Base-by-base conservation (phyloP, 2,888 invertebrate species). In the Pyrgus malvae region DNA sequence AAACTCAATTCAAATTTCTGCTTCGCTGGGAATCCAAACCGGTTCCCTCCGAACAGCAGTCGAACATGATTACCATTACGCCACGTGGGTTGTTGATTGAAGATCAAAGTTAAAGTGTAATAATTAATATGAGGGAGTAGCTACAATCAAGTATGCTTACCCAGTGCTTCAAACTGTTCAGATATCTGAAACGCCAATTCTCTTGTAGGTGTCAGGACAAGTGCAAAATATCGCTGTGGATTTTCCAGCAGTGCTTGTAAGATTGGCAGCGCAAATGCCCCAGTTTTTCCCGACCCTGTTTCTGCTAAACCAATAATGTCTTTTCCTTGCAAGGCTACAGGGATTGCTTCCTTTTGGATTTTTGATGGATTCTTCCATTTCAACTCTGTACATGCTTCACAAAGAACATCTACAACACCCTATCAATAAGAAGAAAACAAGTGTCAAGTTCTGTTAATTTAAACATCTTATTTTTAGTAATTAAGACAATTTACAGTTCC, bases 181-280 rank as follows among this genome's bases (percentile, higher is more conserved):
- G 97, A 96, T 73, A 99, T 99, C 84, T 99, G 99, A 79, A 98
- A 98, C 2, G 99, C 99, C 69, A 99, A 90, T 84, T 99, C 99
- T 82, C 99, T 93, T 0, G 99, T 99, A 0, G 99, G 99, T 11
- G 99, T 99, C 46, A 99, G 81, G 62, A 99, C 91, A 0, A 99
- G 87, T 0, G 98, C 98, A 85, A 98, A 99, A 73, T 98, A 95
- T 76, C 98, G 91, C 76, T 99, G 99, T 0, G 99, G 99, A 72
- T 94, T 95, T 64, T 98, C 95, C 35, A 99, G 83, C 11, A 99
- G 85, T 0, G 96, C 92, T 73, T 99, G 99, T 23, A 99, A 82
- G 61, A 99, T 99, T 0, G 99, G 99, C 57, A 99, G 79, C 0
- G 98, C 98, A 87, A 99, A 99, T 0, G 99, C 98, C 3, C 96